Evolutionary conservation across 2,113 vertebrate species (phyloP), one percentile per base, ranked within the genome.

Genomic region (Perccottus glenii): DNA sequence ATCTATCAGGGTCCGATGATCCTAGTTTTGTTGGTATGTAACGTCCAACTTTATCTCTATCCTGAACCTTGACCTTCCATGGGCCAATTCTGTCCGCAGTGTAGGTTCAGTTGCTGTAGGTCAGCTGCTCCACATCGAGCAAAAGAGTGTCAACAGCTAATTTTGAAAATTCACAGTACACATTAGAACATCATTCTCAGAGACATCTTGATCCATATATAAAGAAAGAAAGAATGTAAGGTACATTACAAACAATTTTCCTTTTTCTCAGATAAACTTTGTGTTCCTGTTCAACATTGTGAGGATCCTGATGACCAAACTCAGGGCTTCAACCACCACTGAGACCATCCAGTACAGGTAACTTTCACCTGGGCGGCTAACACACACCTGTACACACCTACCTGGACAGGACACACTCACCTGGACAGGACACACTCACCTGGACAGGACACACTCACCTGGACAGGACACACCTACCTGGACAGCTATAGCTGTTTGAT

Each of bases 1-100:
- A 98, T 98, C 88, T 98, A 97, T 83, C 96, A 98, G 82, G 96
- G 96, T 1, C 96, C 96, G 40, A 96, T 98, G 93, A 98, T 98
- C 73, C 87, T 98, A 60, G 96, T 98, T 75, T 91, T 98, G 27
- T 88, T 98, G 96, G 96, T 98, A 89, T 94, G 94, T 27, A 27
- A 27, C 19, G 19, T 5, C 10, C 27, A 5, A 1, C 32, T 32
- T 33, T 0, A 19, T 11, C 32, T 51, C 32, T 33, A 51, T 40
- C 19, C 19, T 27, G 19, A 27, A 40, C 38, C 8, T 40, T 40
- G 38, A 40, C 38, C 38, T 40, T 8, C 4, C 38, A 6, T 40
- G 38, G 8, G 8, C 38, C 38, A 40, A 4, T 8, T 40, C 6
- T 6, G 4, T 38, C 8, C 38, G 38, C 8, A 40, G 5, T 40